Evolutionary conservation across 1,140 invertebrate species (phyloP), one percentile per base, ranked within the genome.

Genomic region (Nephila pilipes): DNA sequence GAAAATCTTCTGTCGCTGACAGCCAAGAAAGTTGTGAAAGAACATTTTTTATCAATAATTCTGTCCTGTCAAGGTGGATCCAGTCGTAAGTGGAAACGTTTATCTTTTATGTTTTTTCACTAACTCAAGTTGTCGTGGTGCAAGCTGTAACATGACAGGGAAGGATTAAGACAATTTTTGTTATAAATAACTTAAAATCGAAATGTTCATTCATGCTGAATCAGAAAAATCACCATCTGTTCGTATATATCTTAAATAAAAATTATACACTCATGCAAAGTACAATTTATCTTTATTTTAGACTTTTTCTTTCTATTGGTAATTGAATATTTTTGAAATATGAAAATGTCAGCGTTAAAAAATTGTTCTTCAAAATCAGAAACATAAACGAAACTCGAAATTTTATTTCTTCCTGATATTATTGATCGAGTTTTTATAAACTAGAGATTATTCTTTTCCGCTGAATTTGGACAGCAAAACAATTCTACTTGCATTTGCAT

Each of bases 11-110:
- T 14, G 22, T 38, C 46, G 38, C 36, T 55, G 80, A 55, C 80
- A 55, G 46, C 16, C 36, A 20, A 2, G 46, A 81, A 55, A 54
- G 69, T 75, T 75, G 29, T 5, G 22, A 29, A 54, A 10, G 22
- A 46, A 22, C 38, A 55, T 81, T 81, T 81, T 81, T 81, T 81
- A 81, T 81, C 46, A 18, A 81, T 81, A 81, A 81, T 81, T 46
- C 80, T 54, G 80, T 12, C 38, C 38, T 81, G 80, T 81, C 80
- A 81, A 54, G n/a, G 46, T 8, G 38, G 38, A 81, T 81, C 54
- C 80, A 16, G 46, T 55, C 80, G 22, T 81, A 55, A 81, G 18
- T 55, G 80, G n/a, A 46, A 81, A 55, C 38, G 80, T 81, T 81
- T 81, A 81, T 81, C 80, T 81, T 55, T 18, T n/a, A 54, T 20